These are phyloP conservation scores for Pachymerium ferrugineum DNA, from an alignment of 2,888 invertebrate genomes.

Conservation along the genomic window DNA sequence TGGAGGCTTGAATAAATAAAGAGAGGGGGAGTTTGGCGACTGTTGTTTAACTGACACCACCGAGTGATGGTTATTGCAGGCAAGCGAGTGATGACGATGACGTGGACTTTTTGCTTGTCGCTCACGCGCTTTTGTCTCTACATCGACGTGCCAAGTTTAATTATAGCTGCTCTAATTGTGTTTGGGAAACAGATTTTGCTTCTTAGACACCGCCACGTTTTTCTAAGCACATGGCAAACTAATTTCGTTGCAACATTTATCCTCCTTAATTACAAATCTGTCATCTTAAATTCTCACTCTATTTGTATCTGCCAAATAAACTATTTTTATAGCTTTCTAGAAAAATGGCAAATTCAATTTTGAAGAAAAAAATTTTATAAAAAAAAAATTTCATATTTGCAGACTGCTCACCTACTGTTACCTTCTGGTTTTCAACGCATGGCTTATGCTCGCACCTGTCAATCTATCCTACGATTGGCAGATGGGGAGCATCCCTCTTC, in stretches of 20 bases:
- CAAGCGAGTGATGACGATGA: neutral
- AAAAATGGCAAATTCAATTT: no score
- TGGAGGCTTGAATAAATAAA: slow-evolving; percentile 5
- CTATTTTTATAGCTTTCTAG: neutral
- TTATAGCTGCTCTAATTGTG: slow-evolving; percentile 21
- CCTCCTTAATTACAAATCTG: slow-evolving; percentile 21
- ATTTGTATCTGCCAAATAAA: neutral
- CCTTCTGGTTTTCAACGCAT: slow-evolving; percentile 74
- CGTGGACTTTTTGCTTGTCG: neutral
- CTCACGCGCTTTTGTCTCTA: neutral
- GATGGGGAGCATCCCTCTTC: slow-evolving; percentile 75
- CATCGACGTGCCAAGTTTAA: slow-evolving; percentile 16
- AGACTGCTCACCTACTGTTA: slow-evolving; percentile 77
- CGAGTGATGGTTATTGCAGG: neutral
- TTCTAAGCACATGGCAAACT: slow-evolving; percentile 21
- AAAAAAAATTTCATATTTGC: slow-evolving; percentile 39
- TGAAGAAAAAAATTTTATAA: neutral
- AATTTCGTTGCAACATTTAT: slow-evolving; percentile 21
- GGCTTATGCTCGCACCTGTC: slow-evolving; percentile 72
- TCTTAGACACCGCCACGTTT: slow-evolving; percentile 21
- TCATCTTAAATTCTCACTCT: slow-evolving; percentile 21
- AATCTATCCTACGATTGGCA: slow-evolving; percentile 83
- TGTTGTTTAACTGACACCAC: no score
- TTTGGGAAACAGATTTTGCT: slow-evolving; percentile 18
- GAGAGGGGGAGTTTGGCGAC: slow-evolving; percentile 23